Evolutionary conservation across 2,113 vertebrate species (phyloP).

Genomic region (Aphyosemion australe): DNA sequence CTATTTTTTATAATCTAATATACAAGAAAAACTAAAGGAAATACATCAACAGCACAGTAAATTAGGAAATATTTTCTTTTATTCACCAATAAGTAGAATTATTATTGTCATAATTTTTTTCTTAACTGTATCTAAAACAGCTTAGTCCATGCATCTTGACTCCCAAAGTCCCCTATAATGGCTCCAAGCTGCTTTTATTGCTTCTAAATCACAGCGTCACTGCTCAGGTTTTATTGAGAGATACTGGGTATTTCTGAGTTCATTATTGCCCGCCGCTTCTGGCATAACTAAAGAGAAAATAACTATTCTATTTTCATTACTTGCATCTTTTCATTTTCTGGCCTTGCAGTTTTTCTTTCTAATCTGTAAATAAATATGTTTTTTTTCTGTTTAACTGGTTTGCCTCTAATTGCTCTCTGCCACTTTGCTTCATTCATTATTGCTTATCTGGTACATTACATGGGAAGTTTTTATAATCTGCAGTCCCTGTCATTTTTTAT

Average conservation of each 20-base stretch:
- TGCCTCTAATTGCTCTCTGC: conserved; percentile 6
- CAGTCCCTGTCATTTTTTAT: not conserved
- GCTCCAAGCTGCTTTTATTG: too few relatives aligned
- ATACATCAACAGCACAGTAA: too few relatives aligned
- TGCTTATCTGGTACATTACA: not conserved
- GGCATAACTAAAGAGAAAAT: conserved; percentile 13
- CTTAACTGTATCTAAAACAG: too few relatives aligned
- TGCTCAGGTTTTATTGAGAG: not conserved
- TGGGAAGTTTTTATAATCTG: not conserved
- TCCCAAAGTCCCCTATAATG: too few relatives aligned
- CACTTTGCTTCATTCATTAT: conserved; percentile 5
- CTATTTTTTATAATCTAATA: too few relatives aligned
- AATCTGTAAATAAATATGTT: not conserved
- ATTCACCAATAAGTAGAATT: too few relatives aligned
- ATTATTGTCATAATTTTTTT: too few relatives aligned
- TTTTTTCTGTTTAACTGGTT: not conserved
- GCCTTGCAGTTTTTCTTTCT: conserved; percentile 12
- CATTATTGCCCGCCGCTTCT: conserved; percentile 1
- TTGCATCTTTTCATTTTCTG: conserved; percentile 25
- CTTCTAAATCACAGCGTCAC: too few relatives aligned
- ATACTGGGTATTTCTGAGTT: not conserved
- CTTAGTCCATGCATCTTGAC: too few relatives aligned
- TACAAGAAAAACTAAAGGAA: too few relatives aligned
- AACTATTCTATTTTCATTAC: conserved; percentile 11
- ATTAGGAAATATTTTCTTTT: too few relatives aligned